phyloP scores from a whole-genome alignment of 2,113 vertebrate genomes.

The Hymenochirus boettgeri region DNA sequence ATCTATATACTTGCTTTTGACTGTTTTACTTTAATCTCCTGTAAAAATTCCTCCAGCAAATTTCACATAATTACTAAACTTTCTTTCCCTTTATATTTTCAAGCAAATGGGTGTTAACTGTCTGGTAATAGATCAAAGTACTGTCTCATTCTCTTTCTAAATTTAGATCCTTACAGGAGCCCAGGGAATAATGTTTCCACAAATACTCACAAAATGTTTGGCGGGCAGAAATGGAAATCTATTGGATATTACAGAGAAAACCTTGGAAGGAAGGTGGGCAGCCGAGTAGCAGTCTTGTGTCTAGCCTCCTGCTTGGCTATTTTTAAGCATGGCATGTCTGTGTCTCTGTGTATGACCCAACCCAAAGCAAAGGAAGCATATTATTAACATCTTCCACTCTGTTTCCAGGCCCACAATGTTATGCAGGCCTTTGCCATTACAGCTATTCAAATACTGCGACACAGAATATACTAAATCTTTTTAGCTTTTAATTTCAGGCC shows the following conservation, averaged over 20 bases:
- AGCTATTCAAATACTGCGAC: too few species aligned
- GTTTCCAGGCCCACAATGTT: too few species aligned
- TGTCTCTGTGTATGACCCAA: conserved; percentile 23
- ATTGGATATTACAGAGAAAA: conserved; percentile 30
- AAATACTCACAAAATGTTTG: conserved; percentile 30
- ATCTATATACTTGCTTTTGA: too few species aligned
- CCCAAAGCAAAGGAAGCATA: conserved; percentile 17
- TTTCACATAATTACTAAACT: conserved; percentile 4
- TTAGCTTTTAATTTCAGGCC: too few species aligned
- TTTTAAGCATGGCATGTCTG: conserved; percentile 32
- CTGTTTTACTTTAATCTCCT: too few species aligned
- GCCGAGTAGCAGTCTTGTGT: conserved; percentile 27
- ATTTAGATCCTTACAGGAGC: conserved; percentile 31
- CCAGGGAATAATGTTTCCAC: conserved; percentile 34
- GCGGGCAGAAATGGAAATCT: conserved; percentile 28
- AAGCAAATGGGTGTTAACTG: conserved; percentile 37
- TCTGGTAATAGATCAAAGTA: conserved; percentile 39
- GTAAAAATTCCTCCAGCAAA: not conserved
- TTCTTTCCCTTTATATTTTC: conserved; percentile 24
- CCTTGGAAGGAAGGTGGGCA: conserved; percentile 34
- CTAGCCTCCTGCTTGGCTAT: conserved; percentile 33
- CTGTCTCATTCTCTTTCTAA: conserved; percentile 35
- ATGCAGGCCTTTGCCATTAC: too few species aligned
- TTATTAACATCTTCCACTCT: conserved; percentile 5
- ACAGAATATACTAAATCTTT: too few species aligned